A percentile compares a stretch with the other conserved stretches of the same genome.
Evolutionary conservation across 30 jellyfish, hydroid and myxozoan genomes (phyloP).

Genomic region (Chrysaora quinquecirrha): DNA sequence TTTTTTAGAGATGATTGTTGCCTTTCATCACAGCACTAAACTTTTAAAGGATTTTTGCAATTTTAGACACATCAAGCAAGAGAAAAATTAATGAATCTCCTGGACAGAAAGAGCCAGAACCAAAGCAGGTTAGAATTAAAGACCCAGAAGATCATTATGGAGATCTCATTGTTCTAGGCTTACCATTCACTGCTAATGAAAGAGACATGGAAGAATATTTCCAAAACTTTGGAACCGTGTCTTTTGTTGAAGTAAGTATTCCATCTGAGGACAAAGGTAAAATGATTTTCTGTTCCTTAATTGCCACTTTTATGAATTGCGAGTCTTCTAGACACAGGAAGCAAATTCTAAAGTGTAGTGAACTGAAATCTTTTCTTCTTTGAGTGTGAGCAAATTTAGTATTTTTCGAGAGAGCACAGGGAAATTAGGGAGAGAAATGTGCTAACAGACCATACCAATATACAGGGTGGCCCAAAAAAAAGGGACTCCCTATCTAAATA

Average conservation of each 20-base stretch:
- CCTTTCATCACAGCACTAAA: neutral
- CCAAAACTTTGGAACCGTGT: slow-evolving; percentile 81
- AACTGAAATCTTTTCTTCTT: no score
- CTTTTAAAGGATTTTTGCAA: neutral
- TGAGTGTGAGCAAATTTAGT: neutral
- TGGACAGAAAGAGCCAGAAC: slow-evolving; percentile 88
- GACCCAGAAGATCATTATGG: slow-evolving; percentile 71
- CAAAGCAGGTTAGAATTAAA: slow-evolving; percentile 80
- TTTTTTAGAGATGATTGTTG: no score
- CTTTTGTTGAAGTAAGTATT: slow-evolving; percentile 80
- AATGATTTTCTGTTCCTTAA: neutral
- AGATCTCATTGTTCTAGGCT: slow-evolving; percentile 88
- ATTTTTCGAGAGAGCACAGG: neutral
- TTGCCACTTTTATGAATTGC: neutral
- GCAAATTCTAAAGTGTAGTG: no score
- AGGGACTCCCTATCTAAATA: no score
- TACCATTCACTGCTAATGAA: slow-evolving; percentile 84
- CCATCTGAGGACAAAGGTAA: neutral
- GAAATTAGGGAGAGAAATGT: neutral
- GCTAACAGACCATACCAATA: neutral
- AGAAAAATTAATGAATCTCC: slow-evolving; percentile 92
- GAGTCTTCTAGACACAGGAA: neutral
- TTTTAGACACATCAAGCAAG: slow-evolving; percentile 62
- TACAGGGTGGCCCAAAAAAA: no score
- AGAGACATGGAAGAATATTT: slow-evolving; percentile 82